Evolutionary conservation across 2,797 vertebrate genomes (phyloP), one percentile per base, ranked within the genome.

Genomic region (Centropyge bicolor): DNA sequence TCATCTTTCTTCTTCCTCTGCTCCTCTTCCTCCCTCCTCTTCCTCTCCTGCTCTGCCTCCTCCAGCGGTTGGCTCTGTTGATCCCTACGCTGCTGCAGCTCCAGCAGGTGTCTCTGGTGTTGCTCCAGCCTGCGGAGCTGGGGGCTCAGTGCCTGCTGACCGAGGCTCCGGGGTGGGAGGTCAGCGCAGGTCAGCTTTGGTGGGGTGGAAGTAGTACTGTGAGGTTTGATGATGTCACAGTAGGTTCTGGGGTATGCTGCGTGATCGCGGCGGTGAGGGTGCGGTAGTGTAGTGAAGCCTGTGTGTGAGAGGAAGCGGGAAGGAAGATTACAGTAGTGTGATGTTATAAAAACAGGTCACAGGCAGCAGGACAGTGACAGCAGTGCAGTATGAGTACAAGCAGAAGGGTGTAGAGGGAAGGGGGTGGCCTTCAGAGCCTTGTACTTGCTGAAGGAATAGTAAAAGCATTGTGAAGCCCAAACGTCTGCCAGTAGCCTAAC

Each of bases 61-160:
- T 94, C 92, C 72, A 87, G 81, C 0, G 90, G 89, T 9, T 55
- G 67, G 78, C 81, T 89, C 79, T 92, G 93, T 27, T 93, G 93
- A 51, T 94, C 92, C 46, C 90, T 81, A 35, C 93, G 91, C 9
- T 94, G 93, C 86, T 95, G 92, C 70, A 96, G 60, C 84, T 95
- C 93, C 72, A 84, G 88, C 75, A 96, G 92, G 70, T 95, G 94
- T 14, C 86, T 87, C 85, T 96, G 95, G 82, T 95, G 95, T 10
- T 92, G 93, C 86, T 95, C 94, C 73, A 95, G 92, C 64, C 94
- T 31, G 64, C 86, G 89, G 55, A 96, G 93, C 90, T 95, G 95
- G 0, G 93, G 91, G 70, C 94, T 94, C 67, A 91, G 78, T 0
- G 87, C 76, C 62, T 88, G 89, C 27, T 69, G 82, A 41, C 84